Evolutionary conservation across 2,888 invertebrate species (phyloP), one percentile per base, ranked within the genome.

Genomic region (Vanessa cardui): DNA sequence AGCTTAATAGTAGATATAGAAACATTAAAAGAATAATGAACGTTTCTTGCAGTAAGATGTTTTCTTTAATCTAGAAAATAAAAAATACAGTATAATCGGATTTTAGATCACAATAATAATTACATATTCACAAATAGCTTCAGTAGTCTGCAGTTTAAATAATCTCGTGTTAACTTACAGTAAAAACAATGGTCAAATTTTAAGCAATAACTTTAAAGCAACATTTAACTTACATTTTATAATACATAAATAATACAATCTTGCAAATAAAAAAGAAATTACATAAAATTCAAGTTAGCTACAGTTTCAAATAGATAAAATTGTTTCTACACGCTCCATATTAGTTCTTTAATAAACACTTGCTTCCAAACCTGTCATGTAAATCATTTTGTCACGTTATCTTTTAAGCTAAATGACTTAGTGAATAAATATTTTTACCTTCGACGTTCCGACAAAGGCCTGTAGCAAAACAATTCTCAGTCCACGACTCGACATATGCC

Each of bases 31-130:
- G 56, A 56, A 56, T 82, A 78, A 78, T 80, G 80, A 80, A 80
- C 75, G 70, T 74, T 71, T 74, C 73, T 69, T 86, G 89, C 89
- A 89, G 88, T 91, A 92, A 91, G 84, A 85, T 85, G 88, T 91
- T 91, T 88, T 91, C 87, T 92, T 92, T 92, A 92, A 90, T 92
- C 91, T 92, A 91, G 88, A 91, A 92, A 92, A 92, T 92, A 91
- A 92, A 89, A 92, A 92, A 92, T 90, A 91, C 88, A 90, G 89
- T 91, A 92, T 87, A 91, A 92, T 90, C 89, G 90, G 90, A 92
- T 90, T 91, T 91, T 87, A 90, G 90, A 92, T 91, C 90, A 92
- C 89, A 91, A 91, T 91, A 90, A 89, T 91, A 92, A 92, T 92
- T 92, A 92, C 92, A 93, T 93, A 92, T 92, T 92, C 92, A 93